Percentiles rank a stretch among this genome's conserved stretches.
phyloP scores from a whole-genome alignment of 1,140 invertebrate genomes.

The Rhagoletis zephyria region DNA sequence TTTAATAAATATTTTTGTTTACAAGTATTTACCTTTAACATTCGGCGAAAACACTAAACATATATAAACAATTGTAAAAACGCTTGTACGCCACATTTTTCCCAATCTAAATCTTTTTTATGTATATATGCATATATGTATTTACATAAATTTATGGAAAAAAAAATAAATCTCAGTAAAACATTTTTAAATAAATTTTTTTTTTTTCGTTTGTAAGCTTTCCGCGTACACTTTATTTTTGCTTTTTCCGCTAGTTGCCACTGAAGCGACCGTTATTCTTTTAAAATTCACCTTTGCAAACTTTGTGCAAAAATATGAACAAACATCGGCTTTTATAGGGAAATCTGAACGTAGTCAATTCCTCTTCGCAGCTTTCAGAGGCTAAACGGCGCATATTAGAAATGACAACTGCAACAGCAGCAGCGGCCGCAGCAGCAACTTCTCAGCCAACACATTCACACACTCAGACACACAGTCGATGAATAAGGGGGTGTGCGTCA shows the following conservation, averaged over 20 bases:
- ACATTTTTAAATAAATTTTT: constrained; percentile 39
- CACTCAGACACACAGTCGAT: background rate
- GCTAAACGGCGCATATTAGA: constrained; percentile 13
- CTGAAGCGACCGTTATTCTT: constrained; percentile 28
- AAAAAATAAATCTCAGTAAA: constrained; percentile 18
- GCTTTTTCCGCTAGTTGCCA: background rate
- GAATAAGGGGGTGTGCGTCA: background rate
- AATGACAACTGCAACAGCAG: background rate
- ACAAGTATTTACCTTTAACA: constrained; percentile 52
- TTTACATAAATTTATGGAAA: background rate
- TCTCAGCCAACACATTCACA: background rate
- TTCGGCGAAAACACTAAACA: background rate
- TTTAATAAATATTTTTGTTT: background rate
- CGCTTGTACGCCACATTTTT: constrained; percentile 34
- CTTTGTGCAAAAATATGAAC: constrained; percentile 10
- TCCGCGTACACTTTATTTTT: background rate
- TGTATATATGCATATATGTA: too few relatives aligned
- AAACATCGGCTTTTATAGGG: constrained; percentile 35
- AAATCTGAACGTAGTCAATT: constrained; percentile 10
- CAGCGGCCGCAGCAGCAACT: background rate
- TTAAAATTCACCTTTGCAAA: constrained; percentile 35
- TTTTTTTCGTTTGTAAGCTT: background rate
- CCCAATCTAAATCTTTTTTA: background rate
- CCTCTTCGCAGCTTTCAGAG: constrained; percentile 8
- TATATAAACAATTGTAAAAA: constrained; percentile 3